Evolutionary conservation across 2,888 invertebrate genomes (phyloP).

Genomic region (Sthenelais limicola): DNA sequence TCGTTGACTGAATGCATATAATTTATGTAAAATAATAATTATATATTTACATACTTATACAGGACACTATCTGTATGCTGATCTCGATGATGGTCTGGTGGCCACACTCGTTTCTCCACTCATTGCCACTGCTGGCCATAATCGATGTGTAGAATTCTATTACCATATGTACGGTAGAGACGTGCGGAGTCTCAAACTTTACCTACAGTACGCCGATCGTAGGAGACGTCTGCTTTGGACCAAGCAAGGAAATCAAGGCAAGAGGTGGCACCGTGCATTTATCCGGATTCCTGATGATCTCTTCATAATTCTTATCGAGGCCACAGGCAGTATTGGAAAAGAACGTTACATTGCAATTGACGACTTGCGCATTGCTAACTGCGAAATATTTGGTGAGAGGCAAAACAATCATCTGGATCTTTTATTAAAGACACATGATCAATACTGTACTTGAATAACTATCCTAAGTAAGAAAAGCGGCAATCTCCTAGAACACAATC

Average conservation of each 20-base stretch:
- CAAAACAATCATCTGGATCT: too few species aligned
- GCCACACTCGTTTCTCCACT: conserved; percentile 15
- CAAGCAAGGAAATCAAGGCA: neutral
- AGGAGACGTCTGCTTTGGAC: neutral
- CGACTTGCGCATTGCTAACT: conserved; percentile 9
- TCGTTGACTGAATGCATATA: too few species aligned
- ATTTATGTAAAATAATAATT: too few species aligned
- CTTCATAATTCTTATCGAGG: conserved; percentile 8
- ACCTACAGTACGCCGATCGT: conserved; percentile 7
- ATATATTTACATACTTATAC: too few species aligned
- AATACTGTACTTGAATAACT: too few species aligned
- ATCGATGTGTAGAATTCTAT: conserved; percentile 24
- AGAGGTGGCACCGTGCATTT: conserved; percentile 12
- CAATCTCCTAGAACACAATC: too few species aligned
- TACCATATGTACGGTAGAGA: conserved; percentile 25
- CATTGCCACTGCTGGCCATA: neutral
- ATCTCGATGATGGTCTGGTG: too few species aligned
- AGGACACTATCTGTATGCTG: too few species aligned
- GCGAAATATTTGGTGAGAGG: conserved; percentile 12
- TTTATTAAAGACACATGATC: too few species aligned
- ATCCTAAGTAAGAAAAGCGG: too few species aligned
- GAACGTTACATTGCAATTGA: conserved; percentile 11
- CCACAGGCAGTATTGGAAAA: conserved; percentile 13
- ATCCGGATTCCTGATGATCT: neutral
- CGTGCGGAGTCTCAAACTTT: neutral